These are phyloP conservation scores for Loris lydekkerianus DNA, from an alignment of 2,797 vertebrate species.

Conservation along the genomic window DNA sequence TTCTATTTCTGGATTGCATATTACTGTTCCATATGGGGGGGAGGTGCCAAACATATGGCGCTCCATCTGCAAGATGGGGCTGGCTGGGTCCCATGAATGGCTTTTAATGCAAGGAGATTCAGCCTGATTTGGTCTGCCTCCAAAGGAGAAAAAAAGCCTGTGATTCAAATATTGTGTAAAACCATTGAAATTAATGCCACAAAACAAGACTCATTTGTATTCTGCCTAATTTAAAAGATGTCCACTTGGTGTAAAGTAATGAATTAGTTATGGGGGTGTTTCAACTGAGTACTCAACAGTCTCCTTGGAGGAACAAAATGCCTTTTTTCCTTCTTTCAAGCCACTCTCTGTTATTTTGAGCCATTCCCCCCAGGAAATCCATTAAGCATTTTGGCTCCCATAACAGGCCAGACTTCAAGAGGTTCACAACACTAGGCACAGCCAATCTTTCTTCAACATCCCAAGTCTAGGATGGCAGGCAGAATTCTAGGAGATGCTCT, in stretches of 20 bases:
- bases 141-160: conserved; percentile 86
- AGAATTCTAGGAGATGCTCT: conserved; percentile 52
- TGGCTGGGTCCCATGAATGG: conserved; percentile 87
- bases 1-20: conserved; percentile 86
- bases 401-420: conserved; percentile 78
- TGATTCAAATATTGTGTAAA: conserved; percentile 89
- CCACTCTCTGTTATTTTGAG: conserved; percentile 72
- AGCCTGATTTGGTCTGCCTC: conserved; percentile 88
- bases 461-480: background rate
- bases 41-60: conserved; percentile 88
- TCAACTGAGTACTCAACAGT: conserved; percentile 77
- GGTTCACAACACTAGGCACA: conserved; percentile 47
- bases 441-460: background rate
- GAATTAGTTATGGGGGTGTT: conserved; percentile 84
- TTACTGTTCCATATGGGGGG: conserved; percentile 85
- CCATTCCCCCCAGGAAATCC: conserved; percentile 79
- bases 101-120: conserved; percentile 86
- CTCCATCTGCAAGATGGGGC: conserved; percentile 87
- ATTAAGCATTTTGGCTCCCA: conserved; percentile 81
- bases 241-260: conserved; percentile 86
- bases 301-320: conserved; percentile 83
- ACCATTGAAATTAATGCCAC: conserved; percentile 88
- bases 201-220: conserved; percentile 88
- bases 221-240: conserved; percentile 86
- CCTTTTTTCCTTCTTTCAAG: conserved; percentile 72